Percentiles rank a stretch among this genome's conserved stretches.
phyloP scores from a whole-genome alignment of 2,797 vertebrate genomes.

The Acanthopagrus latus region DNA sequence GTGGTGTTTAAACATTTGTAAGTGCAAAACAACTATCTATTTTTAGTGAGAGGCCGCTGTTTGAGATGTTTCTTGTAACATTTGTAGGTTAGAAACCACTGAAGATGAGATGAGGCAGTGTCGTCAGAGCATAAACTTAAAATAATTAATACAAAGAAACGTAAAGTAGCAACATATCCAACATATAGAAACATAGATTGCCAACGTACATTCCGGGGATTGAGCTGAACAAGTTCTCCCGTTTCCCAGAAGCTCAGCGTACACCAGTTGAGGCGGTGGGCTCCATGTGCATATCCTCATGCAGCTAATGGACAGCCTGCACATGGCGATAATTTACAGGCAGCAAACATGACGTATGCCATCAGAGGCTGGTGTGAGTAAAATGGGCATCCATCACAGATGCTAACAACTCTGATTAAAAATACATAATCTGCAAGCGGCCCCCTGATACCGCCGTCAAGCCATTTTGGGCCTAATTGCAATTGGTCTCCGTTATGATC shows the following conservation, averaged over 20 bases:
- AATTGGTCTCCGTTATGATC: slow-evolving; percentile 87
- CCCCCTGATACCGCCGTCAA: slow-evolving; percentile 81
- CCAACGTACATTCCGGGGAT: too few species aligned
- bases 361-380: slow-evolving; percentile 70
- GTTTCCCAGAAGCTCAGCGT: slow-evolving; percentile 11
- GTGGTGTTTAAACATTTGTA: too few species aligned
- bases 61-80: too few species aligned
- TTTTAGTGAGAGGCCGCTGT: too few species aligned
- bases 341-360: slow-evolving; percentile 70
- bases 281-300: slow-evolving; percentile 31
- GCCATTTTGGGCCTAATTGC: slow-evolving; percentile 87
- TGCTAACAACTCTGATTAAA: slow-evolving; percentile 90
- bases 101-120: too few species aligned
- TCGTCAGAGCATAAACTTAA: too few species aligned
- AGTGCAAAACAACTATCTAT: too few species aligned
- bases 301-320: slow-evolving; percentile 68
- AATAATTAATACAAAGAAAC: too few species aligned
- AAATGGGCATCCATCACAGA: slow-evolving; percentile 86
- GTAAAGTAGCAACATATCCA: too few species aligned
- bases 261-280: slow-evolving; percentile 3
- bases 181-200: too few species aligned
- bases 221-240: background rate
- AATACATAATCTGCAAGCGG: slow-evolving; percentile 87
- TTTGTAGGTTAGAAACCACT: too few species aligned
- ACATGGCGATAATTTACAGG: slow-evolving; percentile 61